Conservation (phyloP, 2,797 vertebrate species). For the Arrhamphus sclerolepis region DNA sequence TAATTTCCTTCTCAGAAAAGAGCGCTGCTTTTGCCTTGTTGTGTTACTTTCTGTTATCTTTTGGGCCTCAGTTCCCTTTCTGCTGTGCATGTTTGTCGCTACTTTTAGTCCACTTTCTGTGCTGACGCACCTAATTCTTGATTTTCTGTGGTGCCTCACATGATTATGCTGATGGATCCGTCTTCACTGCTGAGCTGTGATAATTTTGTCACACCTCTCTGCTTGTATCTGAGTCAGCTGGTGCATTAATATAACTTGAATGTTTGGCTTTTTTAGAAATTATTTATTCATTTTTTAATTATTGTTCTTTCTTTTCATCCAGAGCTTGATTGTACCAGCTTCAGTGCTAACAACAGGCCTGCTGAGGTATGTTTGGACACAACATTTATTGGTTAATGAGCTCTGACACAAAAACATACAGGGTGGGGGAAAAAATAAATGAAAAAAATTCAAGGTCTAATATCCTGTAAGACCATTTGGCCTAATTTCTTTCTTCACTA, state of each 20-base stretch:
- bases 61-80: not conserved
- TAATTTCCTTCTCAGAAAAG: no score
- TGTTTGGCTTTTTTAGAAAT: not conserved
- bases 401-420: no score
- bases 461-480: not conserved
- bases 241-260: not conserved
- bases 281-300: no score
- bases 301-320: no score
- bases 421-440: not conserved
- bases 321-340: slow-evolving; percentile 66
- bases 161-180: not conserved
- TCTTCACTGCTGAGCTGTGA: not conserved
- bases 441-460: not conserved
- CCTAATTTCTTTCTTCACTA: slow-evolving; percentile 9
- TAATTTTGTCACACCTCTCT: not conserved
- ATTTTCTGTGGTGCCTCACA: not conserved
- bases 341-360: not conserved
- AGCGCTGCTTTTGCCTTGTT: not conserved
- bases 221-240: not conserved
- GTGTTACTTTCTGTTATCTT: not conserved
- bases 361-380: slow-evolving; percentile 40
- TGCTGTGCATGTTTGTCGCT: not conserved
- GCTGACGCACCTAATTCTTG: not conserved
- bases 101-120: not conserved
- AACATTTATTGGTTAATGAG: not conserved